Percentiles rank a stretch among this genome's conserved stretches.
These are phyloP conservation scores for Odobenus rosmarus DNA, from an alignment of 2,113 vertebrate genomes.

Conservation along the genomic window DNA sequence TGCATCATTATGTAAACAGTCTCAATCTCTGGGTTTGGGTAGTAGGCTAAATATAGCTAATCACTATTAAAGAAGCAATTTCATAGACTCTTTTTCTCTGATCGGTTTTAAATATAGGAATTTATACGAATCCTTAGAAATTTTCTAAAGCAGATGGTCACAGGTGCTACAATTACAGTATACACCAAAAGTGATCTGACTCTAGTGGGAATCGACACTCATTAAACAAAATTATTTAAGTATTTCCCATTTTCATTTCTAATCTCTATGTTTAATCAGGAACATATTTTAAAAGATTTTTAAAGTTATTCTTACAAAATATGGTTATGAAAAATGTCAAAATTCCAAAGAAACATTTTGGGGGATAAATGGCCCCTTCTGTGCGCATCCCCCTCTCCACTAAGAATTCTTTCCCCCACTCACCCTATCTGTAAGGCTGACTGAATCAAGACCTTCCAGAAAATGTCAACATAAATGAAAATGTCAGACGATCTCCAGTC, in stretches of 20 bases:
- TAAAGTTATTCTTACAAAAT: constrained; percentile 16
- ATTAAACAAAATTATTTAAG: constrained; percentile 50
- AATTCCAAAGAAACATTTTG: neutral
- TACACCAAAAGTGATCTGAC: constrained; percentile 16
- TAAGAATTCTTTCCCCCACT: neutral
- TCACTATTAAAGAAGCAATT: neutral
- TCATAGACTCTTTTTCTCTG: neutral
- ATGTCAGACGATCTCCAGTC: neutral
- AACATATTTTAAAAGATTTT: neutral
- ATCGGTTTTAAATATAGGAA: neutral
- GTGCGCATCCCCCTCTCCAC: neutral
- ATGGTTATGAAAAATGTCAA: neutral
- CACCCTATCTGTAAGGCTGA: neutral
- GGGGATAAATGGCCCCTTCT: neutral
- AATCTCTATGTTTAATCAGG: constrained; percentile 16
- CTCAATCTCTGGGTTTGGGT: neutral
- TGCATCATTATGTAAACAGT: constrained; percentile 44
- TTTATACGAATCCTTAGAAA: neutral
- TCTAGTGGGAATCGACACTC: neutral
- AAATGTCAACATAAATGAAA: neutral
- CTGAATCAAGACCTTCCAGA: neutral
- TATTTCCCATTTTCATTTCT: constrained; percentile 18
- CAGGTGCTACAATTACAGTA: constrained; percentile 27
- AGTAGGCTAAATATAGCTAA: constrained; percentile 45
- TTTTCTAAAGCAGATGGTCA: neutral